phyloP scores from a whole-genome alignment of 2,888 invertebrate species.

The Pycnomerus fuliginosus region DNA sequence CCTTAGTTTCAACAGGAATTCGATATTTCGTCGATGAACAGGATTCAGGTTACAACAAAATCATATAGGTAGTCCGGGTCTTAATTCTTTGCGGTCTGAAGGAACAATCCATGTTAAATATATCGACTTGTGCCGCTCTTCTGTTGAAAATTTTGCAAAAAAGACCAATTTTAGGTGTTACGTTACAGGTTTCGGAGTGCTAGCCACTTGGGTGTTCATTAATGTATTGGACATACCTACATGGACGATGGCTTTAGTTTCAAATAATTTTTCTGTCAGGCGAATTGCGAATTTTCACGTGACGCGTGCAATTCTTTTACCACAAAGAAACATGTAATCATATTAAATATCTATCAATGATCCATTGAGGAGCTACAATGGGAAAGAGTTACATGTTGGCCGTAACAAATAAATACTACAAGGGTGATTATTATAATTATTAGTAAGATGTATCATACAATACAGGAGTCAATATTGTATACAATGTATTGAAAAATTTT shows the following conservation, averaged over 20 bases:
- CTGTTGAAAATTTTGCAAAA: not conserved
- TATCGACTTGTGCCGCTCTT: not conserved
- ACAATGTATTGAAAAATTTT: constrained; percentile 24
- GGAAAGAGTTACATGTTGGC: constrained; percentile 17
- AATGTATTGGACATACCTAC: constrained; percentile 4
- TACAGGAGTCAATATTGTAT: constrained; percentile 18
- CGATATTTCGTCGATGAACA: not conserved
- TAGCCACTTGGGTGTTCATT: constrained; percentile 12
- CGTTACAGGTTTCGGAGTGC: constrained; percentile 8
- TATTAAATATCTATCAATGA: constrained; percentile 29
- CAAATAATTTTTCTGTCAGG: not conserved
- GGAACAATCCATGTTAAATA: not conserved
- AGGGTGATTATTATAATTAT: constrained; percentile 34
- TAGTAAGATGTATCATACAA: constrained; percentile 29
- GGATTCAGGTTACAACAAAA: not conserved
- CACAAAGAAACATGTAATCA: constrained; percentile 25
- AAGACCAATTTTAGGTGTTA: constrained; percentile 6
- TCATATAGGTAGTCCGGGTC: not conserved
- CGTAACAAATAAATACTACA: constrained; percentile 30
- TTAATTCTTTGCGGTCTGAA: not conserved
- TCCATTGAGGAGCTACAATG: constrained; percentile 22
- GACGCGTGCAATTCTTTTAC: constrained; percentile 14
- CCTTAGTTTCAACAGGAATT: not conserved
- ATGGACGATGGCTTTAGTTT: constrained; percentile 3
- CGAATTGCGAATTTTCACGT: constrained; percentile 10